Conservation (phyloP, 2,113 vertebrate species). For the Naja naja region DNA sequence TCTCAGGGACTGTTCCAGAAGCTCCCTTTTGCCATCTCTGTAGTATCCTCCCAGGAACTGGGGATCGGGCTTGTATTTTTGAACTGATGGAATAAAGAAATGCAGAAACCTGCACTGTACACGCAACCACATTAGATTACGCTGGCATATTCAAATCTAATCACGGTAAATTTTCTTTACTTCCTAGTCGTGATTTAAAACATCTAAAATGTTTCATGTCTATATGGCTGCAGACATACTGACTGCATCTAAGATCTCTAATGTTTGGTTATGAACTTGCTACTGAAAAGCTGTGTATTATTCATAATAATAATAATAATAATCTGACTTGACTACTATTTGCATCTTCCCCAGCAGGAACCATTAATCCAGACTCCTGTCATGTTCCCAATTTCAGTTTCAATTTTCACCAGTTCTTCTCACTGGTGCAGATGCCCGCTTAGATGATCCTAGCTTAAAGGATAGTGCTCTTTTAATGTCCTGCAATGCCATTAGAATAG, state of each 20-base stretch:
- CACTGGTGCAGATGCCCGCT: neutral
- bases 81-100: slow-evolving; percentile 66
- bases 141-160: slow-evolving; percentile 26
- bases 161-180: slow-evolving; percentile 44
- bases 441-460: neutral
- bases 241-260: too few species aligned
- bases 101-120: slow-evolving; percentile 62
- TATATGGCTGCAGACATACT: neutral
- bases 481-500: neutral
- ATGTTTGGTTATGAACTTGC: neutral
- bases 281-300: neutral
- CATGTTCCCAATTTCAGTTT: too few species aligned
- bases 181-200: slow-evolving; percentile 12
- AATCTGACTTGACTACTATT: neutral
- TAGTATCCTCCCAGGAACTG: slow-evolving; percentile 56
- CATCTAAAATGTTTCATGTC: neutral
- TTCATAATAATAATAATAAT: neutral
- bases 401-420: too few species aligned
- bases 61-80: slow-evolving; percentile 54
- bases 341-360: neutral
- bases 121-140: slow-evolving; percentile 35
- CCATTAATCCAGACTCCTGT: neutral
- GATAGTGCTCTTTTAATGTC: neutral
- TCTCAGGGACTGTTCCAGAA: slow-evolving; percentile 54
- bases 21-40: slow-evolving; percentile 58